Percentiles rank a stretch among this genome's conserved stretches.
Conservation (phyloP, 2,797 vertebrate species). For the Anomalospiza imberbis region DNA sequence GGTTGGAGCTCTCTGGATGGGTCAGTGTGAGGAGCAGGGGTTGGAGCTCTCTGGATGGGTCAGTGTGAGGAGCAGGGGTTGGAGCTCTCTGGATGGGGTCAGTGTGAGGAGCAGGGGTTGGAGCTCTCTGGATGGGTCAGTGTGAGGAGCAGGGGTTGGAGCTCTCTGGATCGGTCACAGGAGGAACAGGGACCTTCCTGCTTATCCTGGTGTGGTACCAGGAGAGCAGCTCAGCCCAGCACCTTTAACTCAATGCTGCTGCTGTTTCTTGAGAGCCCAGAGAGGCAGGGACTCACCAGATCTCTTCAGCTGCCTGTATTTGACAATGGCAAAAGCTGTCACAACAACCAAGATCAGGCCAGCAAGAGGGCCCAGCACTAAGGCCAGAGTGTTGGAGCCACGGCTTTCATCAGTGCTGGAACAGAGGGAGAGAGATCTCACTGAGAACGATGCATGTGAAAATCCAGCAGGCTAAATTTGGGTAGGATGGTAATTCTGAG, state of each 20-base stretch:
- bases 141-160: neutral
- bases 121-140: neutral
- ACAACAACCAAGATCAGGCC: slow-evolving; percentile 20
- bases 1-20: neutral
- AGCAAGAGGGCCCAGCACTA: slow-evolving; percentile 37
- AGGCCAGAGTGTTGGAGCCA: neutral
- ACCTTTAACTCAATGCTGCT: neutral
- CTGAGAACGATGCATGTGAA: accelerated
- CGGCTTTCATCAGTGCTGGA: slow-evolving; percentile 37
- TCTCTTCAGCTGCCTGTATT: slow-evolving; percentile 57
- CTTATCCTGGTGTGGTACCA: accelerated
- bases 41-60: neutral
- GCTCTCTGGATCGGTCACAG: neutral
- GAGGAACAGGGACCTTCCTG: neutral
- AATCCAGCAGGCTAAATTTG: neutral
- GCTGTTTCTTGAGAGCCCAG: accelerated
- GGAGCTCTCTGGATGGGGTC: neutral
- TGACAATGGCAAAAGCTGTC: slow-evolving; percentile 47
- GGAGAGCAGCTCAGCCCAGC: neutral
- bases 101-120: accelerated
- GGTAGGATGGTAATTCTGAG: neutral
- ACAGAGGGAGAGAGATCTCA: neutral
- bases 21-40: neutral
- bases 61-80: neutral
- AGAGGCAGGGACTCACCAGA: slow-evolving; percentile 67